Evolutionary conservation across 2,888 invertebrate species (phyloP).

Genomic region (Spilarctia lutea): DNA sequence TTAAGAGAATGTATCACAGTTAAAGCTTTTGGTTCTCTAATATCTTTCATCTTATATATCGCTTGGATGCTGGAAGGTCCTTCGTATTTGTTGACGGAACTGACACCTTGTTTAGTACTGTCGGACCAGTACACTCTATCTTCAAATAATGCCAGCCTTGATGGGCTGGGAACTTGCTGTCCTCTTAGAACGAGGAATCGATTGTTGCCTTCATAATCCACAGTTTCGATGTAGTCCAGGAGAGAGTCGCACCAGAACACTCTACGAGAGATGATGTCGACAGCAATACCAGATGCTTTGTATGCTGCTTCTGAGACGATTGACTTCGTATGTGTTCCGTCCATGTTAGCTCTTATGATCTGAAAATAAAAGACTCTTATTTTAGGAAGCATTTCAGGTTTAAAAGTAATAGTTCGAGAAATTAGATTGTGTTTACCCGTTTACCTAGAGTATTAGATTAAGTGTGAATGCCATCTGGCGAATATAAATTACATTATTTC

Average conservation of each 20-base stretch:
- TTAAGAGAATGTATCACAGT: slow-evolving; percentile 93
- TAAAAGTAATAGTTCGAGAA: too few species aligned
- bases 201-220: slow-evolving; percentile 96
- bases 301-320: slow-evolving; percentile 97
- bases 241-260: slow-evolving; percentile 99
- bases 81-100: slow-evolving; percentile 94
- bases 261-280: slow-evolving; percentile 95
- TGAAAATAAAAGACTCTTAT: slow-evolving; percentile 46
- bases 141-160: slow-evolving; percentile 93
- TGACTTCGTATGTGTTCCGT: slow-evolving; percentile 93
- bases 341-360: slow-evolving; percentile 96
- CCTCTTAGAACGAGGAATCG: slow-evolving; percentile 93
- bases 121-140: slow-evolving; percentile 97
- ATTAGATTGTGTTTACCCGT: neutral
- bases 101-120: slow-evolving; percentile 94
- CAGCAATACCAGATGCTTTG: slow-evolving; percentile 96
- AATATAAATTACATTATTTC: neutral
- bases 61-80: slow-evolving; percentile 92
- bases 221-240: slow-evolving; percentile 97
- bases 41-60: slow-evolving; percentile 92
- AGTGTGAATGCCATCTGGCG: neutral
- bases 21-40: slow-evolving; percentile 93
- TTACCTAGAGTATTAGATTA: neutral
- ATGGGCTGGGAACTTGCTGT: slow-evolving; percentile 94
- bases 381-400: neutral